A percentile compares a stretch with the other conserved stretches of the same genome.
Evolutionary conservation across 1,140 invertebrate species (phyloP).

Genomic region (Panonychus citri): DNA sequence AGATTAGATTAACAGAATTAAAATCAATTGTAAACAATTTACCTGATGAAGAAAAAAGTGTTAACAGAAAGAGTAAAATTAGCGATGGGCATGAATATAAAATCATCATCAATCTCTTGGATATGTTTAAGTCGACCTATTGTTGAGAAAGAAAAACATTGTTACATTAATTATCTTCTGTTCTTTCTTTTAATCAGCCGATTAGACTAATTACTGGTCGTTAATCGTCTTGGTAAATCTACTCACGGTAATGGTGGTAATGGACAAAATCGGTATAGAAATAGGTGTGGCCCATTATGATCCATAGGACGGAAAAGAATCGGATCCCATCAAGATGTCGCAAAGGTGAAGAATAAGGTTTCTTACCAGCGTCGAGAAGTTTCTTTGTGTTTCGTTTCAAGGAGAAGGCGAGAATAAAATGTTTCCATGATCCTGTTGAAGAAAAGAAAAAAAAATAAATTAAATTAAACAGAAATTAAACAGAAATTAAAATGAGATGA

Average conservation of each 20-base stretch:
- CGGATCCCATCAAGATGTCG: constrained; percentile 14
- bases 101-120: not conserved
- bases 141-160: not conserved
- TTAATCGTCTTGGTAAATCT: not conserved
- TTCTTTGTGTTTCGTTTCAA: not conserved
- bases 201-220: no score
- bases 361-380: not conserved
- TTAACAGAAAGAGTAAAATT: constrained; percentile 76
- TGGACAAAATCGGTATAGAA: constrained; percentile 12
- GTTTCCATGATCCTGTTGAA: not conserved
- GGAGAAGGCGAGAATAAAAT: constrained; percentile 1
- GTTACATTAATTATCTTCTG: no score
- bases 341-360: not conserved
- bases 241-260: constrained; percentile 4
- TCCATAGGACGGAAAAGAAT: constrained; percentile 24
- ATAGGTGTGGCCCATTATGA: constrained; percentile 23
- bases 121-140: not conserved
- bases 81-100: constrained; percentile 28
- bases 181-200: no score
- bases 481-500: no score
- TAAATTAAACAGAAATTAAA: no score
- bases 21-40: not conserved
- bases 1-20: not conserved
- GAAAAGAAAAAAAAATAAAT: no score
- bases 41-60: constrained; percentile 73